Evolutionary conservation across 2,888 invertebrate species (phyloP).

Genomic region (Cactoblastis cactorum): DNA sequence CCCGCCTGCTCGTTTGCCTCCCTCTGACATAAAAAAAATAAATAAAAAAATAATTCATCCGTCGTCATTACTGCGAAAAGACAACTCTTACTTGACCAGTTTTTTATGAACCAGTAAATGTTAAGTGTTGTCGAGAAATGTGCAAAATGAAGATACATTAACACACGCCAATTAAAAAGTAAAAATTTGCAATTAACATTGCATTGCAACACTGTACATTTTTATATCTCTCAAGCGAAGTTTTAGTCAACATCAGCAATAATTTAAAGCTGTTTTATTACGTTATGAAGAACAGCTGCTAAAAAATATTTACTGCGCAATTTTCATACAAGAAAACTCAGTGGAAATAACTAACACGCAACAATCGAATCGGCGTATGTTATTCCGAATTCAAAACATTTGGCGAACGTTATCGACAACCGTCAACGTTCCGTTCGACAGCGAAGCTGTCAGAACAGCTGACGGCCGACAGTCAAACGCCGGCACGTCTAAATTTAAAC

Average conservation of each 20-base stretch:
- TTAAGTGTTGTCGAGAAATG: conserved; percentile 11
- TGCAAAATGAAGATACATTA: conserved; percentile 14
- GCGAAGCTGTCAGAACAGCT: conserved; percentile 50
- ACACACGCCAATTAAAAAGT: conserved; percentile 15
- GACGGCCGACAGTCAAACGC: conserved; percentile 53
- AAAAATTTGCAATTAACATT: conserved; percentile 12
- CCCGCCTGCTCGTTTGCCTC: too few relatives aligned
- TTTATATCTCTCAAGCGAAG: background rate
- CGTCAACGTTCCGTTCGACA: conserved; percentile 51
- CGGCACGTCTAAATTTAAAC: conserved; percentile 55
- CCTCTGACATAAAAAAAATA: too few relatives aligned
- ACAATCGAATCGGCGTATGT: too few relatives aligned
- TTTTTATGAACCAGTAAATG: background rate
- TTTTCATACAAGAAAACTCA: too few relatives aligned
- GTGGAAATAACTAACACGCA: too few relatives aligned
- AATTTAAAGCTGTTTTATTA: background rate
- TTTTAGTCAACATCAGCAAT: background rate
- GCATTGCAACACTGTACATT: background rate
- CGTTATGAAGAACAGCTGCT: too few relatives aligned
- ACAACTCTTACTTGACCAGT: background rate
- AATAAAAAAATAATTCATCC: too few relatives aligned
- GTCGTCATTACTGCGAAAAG: background rate
- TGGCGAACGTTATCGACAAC: conserved; percentile 48
- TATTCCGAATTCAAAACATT: conserved; percentile 37
- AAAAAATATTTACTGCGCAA: too few relatives aligned